These are phyloP conservation scores for Cosmorhoe ocellata DNA, from an alignment of 2,888 invertebrate genomes.

Conservation along the genomic window DNA sequence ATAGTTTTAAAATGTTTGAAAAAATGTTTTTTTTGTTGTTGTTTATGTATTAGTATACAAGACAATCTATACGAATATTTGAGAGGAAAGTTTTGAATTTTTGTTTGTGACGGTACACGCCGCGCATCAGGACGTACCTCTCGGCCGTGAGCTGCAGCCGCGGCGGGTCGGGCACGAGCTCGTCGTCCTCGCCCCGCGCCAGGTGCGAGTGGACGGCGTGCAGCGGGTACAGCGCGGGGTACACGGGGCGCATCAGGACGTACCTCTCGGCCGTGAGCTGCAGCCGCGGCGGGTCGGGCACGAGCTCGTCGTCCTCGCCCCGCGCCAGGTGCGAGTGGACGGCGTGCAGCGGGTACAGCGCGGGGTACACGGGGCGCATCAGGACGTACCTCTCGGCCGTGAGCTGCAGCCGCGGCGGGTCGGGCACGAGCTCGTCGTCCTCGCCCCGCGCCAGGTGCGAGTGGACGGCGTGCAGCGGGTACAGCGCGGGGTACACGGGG, in stretches of 20 bases:
- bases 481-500: too few species aligned
- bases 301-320: slow-evolving; percentile 41
- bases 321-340: slow-evolving; percentile 64
- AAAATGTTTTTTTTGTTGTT: too few species aligned
- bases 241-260: too few species aligned
- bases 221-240: too few species aligned
- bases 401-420: slow-evolving; percentile 92
- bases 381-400: slow-evolving; percentile 86
- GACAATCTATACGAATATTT: too few species aligned
- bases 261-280: slow-evolving; percentile 92
- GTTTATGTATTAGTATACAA: too few species aligned
- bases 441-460: slow-evolving; percentile 44
- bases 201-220: slow-evolving; percentile 82
- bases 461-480: slow-evolving; percentile 88
- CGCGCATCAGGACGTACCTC: slow-evolving; percentile 60
- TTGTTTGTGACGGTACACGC: too few species aligned
- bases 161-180: slow-evolving; percentile 84
- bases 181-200: slow-evolving; percentile 41
- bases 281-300: slow-evolving; percentile 88
- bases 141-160: slow-evolving; percentile 93
- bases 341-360: slow-evolving; percentile 91
- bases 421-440: slow-evolving; percentile 62
- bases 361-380: too few species aligned
- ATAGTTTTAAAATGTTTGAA: too few species aligned
- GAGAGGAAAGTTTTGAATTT: too few species aligned